Evolutionary conservation across 2,888 invertebrate species (phyloP), one percentile per base, ranked within the genome.

Genomic region (Melolontha melolontha): DNA sequence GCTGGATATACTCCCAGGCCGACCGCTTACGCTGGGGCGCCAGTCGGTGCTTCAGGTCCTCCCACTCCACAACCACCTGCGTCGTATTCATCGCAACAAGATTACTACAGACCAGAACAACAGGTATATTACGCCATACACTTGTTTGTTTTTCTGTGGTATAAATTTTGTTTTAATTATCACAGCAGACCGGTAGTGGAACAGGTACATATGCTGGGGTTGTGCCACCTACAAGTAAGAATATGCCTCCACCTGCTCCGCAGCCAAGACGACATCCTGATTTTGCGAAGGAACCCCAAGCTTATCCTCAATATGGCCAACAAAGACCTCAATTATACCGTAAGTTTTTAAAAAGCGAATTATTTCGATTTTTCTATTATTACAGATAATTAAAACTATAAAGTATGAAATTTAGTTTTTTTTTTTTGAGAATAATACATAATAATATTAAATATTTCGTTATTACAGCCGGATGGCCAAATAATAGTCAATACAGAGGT

Each of bases 261-360:
- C 91, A 92, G 76, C 91, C 91, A 50, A 87, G 93, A 75, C 86
- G 93, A 78, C 93, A 93, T 86, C 93, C 93, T 64, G 93, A 93
- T 85, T 93, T 93, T 85, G 89, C 90, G 76, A 92, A 92, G 85
- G 92, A 93, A 79, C 87, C 85, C 78, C 90, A 88, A 79, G 88
- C 88, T 72, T 89, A 89, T 82, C 86, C 89, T 69, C 88, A 88
- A 70, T 91, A 90, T 81, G 87, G 86, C 76, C 88, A 89, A 76
- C 87, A 86, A 76, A 84, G 91, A 78, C 89, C 90, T 70, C 87
- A 89, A 76, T 86, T 89, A 79, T 91, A 90, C 85, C 89, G 90
- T 90, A 85, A 77, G 84, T 80, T 52, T 34, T 34, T 22, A 22
- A 22, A 4, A 4, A 4, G 22, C 22, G 22, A 22, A 22, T 22